Evolutionary conservation across 2,797 vertebrate species (phyloP).

Genomic region (Eupleurogrammus muticus): DNA sequence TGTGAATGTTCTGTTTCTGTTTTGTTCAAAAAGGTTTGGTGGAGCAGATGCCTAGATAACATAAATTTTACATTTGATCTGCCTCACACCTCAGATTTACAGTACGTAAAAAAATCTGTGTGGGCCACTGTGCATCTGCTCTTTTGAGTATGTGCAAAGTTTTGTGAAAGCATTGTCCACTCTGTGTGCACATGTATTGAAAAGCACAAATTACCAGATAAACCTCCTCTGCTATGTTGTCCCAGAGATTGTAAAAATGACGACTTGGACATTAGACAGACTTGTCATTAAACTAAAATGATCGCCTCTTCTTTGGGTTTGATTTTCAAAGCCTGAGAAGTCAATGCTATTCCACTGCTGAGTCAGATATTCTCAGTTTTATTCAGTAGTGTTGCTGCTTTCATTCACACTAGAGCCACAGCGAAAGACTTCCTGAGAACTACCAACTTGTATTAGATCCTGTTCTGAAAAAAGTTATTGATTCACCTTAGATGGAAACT

Average conservation of each 20-base stretch:
- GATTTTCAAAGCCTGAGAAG: slow-evolving; percentile 19
- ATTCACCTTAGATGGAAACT: slow-evolving; percentile 20
- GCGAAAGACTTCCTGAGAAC: neutral
- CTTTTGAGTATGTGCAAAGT: neutral
- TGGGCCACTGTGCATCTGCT: neutral
- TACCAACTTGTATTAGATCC: neutral
- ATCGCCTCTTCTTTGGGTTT: slow-evolving; percentile 22
- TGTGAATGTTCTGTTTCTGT: slow-evolving; percentile 29
- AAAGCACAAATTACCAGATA: slow-evolving; percentile 12
- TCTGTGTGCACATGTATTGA: neutral
- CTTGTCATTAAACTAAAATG: slow-evolving; percentile 13
- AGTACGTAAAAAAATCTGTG: neutral
- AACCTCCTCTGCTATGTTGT: neutral
- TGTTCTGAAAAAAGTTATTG: slow-evolving; percentile 3
- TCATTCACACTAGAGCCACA: neutral
- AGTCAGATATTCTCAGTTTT: neutral
- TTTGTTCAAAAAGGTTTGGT: slow-evolving; percentile 17
- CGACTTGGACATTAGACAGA: slow-evolving; percentile 5
- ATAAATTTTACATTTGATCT: slow-evolving; percentile 41
- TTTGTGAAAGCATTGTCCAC: neutral
- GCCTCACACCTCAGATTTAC: slow-evolving; percentile 12
- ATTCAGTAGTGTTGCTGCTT: neutral
- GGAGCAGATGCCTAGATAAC: slow-evolving; percentile 26
- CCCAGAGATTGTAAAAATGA: neutral
- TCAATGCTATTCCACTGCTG: slow-evolving; percentile 11